These are phyloP conservation scores for Ctenicera cuprea DNA, from an alignment of 2,888 invertebrate genomes.

Conservation along the genomic window DNA sequence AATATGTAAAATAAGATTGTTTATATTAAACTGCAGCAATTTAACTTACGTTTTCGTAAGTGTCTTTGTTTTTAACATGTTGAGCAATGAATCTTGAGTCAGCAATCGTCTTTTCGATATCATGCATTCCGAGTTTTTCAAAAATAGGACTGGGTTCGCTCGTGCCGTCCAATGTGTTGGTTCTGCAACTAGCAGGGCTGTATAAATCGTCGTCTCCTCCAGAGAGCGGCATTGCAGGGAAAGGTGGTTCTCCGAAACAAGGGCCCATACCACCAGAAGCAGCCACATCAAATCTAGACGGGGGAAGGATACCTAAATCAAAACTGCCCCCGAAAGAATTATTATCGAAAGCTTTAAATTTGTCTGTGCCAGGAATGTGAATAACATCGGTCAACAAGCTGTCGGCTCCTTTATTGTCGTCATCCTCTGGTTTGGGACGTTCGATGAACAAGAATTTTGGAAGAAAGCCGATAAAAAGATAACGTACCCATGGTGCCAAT, in stretches of 20 bases:
- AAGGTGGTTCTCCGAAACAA: conserved; percentile 80
- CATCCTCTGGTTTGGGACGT: conserved; percentile 89
- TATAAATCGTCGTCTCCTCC: conserved; percentile 90
- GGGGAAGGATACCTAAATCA: conserved; percentile 69
- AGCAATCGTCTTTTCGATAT: conserved; percentile 94
- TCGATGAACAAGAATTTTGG: conserved; percentile 92
- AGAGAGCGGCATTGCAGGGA: conserved; percentile 82
- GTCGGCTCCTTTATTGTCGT: conserved; percentile 70
- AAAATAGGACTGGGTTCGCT: conserved; percentile 85
- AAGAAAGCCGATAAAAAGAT: conserved; percentile 88
- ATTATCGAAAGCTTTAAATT: conserved; percentile 81
- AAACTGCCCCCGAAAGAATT: conserved; percentile 75
- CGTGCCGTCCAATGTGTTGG: conserved; percentile 74
- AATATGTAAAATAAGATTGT: conserved; percentile 1
- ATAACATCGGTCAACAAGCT: conserved; percentile 87
- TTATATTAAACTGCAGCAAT: background rate
- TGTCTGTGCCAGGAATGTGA: conserved; percentile 78
- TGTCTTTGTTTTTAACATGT: conserved; percentile 95
- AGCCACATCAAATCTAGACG: conserved; percentile 79
- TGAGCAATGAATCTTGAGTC: conserved; percentile 96
- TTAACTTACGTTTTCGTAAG: conserved; percentile 91
- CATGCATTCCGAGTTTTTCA: conserved; percentile 87
- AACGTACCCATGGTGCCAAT: conserved; percentile 92
- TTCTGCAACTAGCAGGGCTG: conserved; percentile 77
- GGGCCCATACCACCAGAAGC: conserved; percentile 79